phyloP scores from a whole-genome alignment of 2,888 invertebrate genomes.

The Arctia plantaginis region DNA sequence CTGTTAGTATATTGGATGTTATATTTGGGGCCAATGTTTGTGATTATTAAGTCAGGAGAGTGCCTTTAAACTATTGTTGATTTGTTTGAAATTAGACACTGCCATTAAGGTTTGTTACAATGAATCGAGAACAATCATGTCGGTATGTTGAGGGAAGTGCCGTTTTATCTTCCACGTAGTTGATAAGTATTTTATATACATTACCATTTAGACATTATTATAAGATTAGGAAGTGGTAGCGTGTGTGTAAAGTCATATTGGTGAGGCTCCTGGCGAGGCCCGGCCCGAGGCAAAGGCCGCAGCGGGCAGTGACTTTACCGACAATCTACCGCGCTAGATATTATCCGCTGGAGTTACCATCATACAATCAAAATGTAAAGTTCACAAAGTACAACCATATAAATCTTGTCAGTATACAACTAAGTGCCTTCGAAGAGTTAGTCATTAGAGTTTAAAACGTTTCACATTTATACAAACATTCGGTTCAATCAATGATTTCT shows the following conservation, averaged over 20 bases:
- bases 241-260: constrained; percentile 59
- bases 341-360: constrained; percentile 83
- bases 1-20: constrained; percentile 64
- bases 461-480: constrained; percentile 61
- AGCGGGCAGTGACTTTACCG: constrained; percentile 63
- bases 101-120: constrained; percentile 67
- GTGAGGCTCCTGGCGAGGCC: constrained; percentile 38
- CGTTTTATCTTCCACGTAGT: constrained; percentile 81
- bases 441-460: constrained; percentile 83
- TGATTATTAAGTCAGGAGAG: constrained; percentile 66
- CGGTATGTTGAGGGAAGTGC: constrained; percentile 63
- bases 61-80: constrained; percentile 77
- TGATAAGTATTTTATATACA: constrained; percentile 81
- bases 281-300: constrained; percentile 20
- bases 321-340: constrained; percentile 70
- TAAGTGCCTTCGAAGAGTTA: constrained; percentile 85
- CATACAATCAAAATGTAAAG: constrained; percentile 84
- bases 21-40: constrained; percentile 72
- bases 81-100: constrained; percentile 62
- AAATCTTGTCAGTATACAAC: constrained; percentile 82
- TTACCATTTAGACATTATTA: constrained; percentile 83
- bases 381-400: constrained; percentile 82
- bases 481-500: constrained; percentile 56
- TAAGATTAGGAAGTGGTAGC: constrained; percentile 70
- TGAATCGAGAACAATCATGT: constrained; percentile 65